Evolutionary conservation across 1,140 invertebrate species (phyloP).

Genomic region (Bombus impatiens): DNA sequence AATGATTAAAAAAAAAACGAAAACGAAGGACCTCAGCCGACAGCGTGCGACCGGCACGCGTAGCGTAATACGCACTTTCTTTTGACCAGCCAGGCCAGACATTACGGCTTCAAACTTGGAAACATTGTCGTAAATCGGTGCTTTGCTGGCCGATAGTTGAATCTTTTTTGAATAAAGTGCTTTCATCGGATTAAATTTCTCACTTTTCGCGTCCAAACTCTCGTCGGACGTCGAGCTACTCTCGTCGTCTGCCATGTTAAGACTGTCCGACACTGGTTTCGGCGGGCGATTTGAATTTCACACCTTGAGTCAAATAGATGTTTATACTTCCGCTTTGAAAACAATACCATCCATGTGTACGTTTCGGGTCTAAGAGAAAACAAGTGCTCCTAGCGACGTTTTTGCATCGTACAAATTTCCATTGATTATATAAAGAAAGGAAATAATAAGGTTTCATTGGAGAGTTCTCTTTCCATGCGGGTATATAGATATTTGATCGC

Average conservation of each 20-base stretch:
- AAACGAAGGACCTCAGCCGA: neutral
- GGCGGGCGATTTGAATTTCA: conserved; percentile 23
- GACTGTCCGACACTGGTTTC: conserved; percentile 1
- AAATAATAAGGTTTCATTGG: neutral
- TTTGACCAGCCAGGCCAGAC: neutral
- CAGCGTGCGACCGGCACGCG: neutral
- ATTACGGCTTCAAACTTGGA: conserved; percentile 82
- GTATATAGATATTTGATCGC: conserved; percentile 20
- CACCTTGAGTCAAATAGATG: fast-evolving
- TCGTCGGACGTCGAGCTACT: conserved; percentile 81
- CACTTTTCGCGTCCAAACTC: conserved; percentile 85
- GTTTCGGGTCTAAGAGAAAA: no score
- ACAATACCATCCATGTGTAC: neutral
- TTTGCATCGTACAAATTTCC: neutral
- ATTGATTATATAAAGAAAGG: conserved; percentile 23
- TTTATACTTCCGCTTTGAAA: neutral
- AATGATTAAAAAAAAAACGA: conserved; percentile 42
- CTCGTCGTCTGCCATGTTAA: conserved; percentile 72
- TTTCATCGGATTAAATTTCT: conserved; percentile 86
- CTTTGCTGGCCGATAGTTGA: conserved; percentile 82
- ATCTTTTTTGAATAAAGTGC: conserved; percentile 85
- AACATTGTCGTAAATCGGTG: conserved; percentile 85
- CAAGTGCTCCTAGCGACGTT: no score
- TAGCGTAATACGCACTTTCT: conserved; percentile 50
- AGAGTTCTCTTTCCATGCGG: neutral